phyloP scores from a whole-genome alignment of 2,888 invertebrate genomes.

The Poecilobothrus nobilitatus region DNA sequence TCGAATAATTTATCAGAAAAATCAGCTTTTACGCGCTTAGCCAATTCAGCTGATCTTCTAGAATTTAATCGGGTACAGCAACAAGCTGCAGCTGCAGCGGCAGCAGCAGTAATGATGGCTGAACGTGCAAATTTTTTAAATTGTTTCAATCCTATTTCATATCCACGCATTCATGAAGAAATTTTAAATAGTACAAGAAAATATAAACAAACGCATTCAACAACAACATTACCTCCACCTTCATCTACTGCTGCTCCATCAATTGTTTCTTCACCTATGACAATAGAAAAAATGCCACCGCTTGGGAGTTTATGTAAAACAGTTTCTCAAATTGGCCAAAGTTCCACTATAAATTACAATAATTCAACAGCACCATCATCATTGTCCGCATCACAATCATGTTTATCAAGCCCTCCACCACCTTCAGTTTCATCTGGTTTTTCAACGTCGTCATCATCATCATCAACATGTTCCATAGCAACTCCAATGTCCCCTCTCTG shows the following conservation, averaged over 20 bases:
- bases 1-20: slow-evolving; percentile 29
- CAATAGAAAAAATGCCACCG: slow-evolving; percentile 46
- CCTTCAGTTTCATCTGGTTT: slow-evolving; percentile 30
- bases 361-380: slow-evolving; percentile 23
- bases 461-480: slow-evolving; percentile 29
- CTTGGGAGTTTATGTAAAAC: slow-evolving; percentile 61
- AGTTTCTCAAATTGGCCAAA: slow-evolving; percentile 58
- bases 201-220: not conserved
- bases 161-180: slow-evolving; percentile 43
- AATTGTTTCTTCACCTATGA: not conserved
- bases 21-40: slow-evolving; percentile 38
- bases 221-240: slow-evolving; percentile 16
- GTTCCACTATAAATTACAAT: slow-evolving; percentile 14
- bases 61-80: slow-evolving; percentile 23
- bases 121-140: slow-evolving; percentile 42
- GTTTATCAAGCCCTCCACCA: not conserved
- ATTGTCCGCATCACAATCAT: slow-evolving; percentile 25
- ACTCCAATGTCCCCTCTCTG: slow-evolving; percentile 20
- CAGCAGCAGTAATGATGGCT: slow-evolving; percentile 40
- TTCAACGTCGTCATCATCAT: slow-evolving; percentile 26
- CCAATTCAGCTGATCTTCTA: slow-evolving; percentile 20
- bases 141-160: slow-evolving; percentile 41
- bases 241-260: slow-evolving; percentile 10
- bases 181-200: slow-evolving; percentile 36
- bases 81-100: slow-evolving; percentile 36